Conservation (phyloP, 2,797 vertebrate genomes). For the Choloepus didactylus region DNA sequence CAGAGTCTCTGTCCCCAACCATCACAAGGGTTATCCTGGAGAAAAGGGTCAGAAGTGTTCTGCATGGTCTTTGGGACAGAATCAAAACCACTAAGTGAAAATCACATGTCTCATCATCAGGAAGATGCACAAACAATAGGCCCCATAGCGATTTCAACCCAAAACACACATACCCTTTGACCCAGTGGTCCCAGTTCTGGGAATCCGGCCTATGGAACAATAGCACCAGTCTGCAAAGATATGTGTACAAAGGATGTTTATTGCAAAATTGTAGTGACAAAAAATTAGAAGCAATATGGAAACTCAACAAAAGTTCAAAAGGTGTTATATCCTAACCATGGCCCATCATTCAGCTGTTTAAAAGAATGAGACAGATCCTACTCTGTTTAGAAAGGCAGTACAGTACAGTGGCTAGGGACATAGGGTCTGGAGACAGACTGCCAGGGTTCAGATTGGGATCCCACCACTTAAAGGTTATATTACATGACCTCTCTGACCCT, state of each 20-base stretch:
- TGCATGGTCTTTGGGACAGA: background rate
- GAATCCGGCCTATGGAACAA: background rate
- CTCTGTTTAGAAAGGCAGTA: background rate
- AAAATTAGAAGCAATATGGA: background rate
- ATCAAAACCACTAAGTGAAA: slow-evolving; percentile 29
- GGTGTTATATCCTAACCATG: background rate
- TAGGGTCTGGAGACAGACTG: background rate
- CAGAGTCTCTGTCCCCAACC: background rate
- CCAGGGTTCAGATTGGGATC: background rate
- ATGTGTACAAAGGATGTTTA: background rate
- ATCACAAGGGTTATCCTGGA: background rate
- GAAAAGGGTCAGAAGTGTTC: background rate
- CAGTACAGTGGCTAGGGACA: background rate
- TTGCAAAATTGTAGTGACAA: slow-evolving; percentile 43
- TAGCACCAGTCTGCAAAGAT: background rate
- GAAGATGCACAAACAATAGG: background rate
- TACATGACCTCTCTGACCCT: background rate
- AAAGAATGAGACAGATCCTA: background rate
- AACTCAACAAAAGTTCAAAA: background rate
- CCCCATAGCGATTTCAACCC: background rate
- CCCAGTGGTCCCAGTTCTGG: background rate
- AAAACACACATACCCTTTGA: background rate
- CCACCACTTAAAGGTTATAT: background rate
- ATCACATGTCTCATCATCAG: background rate
- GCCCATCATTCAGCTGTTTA: background rate